Evolutionary conservation across 2,797 vertebrate species (phyloP).

Genomic region (Aplochiton taeniatus): DNA sequence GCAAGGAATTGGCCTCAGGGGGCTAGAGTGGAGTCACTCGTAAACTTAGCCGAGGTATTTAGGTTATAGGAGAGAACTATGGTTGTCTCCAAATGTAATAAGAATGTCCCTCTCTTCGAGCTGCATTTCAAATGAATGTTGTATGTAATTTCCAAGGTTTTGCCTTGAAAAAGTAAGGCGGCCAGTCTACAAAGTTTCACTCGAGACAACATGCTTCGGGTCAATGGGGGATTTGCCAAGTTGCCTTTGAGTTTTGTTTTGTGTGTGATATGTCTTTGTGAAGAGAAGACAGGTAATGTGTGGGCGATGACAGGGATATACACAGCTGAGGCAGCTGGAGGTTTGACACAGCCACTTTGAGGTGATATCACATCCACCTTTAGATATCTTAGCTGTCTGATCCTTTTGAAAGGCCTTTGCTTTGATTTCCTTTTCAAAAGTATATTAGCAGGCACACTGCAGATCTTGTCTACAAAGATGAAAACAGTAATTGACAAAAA

Average conservation of each 20-base stretch:
- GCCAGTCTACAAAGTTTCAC: constrained; percentile 14
- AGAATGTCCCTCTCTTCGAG: constrained; percentile 15
- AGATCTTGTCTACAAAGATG: no score
- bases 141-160: background rate
- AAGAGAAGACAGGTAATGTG: constrained; percentile 37
- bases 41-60: constrained; percentile 39
- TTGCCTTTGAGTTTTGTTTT: constrained; percentile 17
- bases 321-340: constrained; percentile 55
- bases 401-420: constrained; percentile 32
- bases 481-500: no score
- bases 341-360: constrained; percentile 41
- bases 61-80: constrained; percentile 23
- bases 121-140: constrained; percentile 20
- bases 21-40: constrained; percentile 35
- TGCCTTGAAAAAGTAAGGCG: background rate
- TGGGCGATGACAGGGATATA: constrained; percentile 54
- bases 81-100: constrained; percentile 25
- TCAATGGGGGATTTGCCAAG: constrained; percentile 7
- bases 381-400: constrained; percentile 28
- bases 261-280: constrained; percentile 5
- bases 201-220: constrained; percentile 12
- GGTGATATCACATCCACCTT: constrained; percentile 26
- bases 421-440: constrained; percentile 6
- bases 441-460: background rate
- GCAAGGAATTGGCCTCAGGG: constrained; percentile 40